Conservation (phyloP, 2,888 invertebrate genomes). For the Drosophila meridionalis region DNA sequence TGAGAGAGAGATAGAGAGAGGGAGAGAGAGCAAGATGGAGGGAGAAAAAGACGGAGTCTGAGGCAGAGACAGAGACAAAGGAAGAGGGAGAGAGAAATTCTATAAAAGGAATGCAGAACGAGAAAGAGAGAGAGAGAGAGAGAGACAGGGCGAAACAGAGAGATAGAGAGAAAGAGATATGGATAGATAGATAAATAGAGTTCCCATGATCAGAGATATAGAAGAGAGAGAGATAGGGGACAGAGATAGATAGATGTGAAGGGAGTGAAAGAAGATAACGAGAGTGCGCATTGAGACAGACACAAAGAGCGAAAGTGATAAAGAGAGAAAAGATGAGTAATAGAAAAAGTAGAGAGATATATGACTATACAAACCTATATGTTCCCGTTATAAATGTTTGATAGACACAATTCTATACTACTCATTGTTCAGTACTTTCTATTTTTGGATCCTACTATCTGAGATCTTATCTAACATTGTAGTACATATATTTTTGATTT, state of each 20-base stretch:
- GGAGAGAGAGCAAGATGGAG: not conserved
- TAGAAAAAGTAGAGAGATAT: not conserved
- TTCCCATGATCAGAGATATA: not conserved
- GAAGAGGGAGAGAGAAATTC: not conserved
- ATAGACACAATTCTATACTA: rapidly evolving
- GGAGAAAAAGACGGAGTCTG: not conserved
- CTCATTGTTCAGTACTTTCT: not conserved
- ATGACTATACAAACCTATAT: not conserved
- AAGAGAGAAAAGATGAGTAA: not conserved
- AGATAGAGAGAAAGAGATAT: not conserved
- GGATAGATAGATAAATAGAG: not conserved
- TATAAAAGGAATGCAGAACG: not conserved
- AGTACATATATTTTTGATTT: not conserved
- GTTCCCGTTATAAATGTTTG: not conserved
- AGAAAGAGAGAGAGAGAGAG: not conserved
- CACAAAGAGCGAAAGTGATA: not conserved
- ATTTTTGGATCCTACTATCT: slow-evolving; percentile 3
- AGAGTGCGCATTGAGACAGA: not conserved
- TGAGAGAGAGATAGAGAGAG: not conserved
- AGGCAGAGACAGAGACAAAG: not conserved
- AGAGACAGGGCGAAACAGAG: not conserved
- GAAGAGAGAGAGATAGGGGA: not conserved
- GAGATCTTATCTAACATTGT: not conserved
- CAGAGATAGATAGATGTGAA: not conserved
- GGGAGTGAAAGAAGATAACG: not conserved